phyloP scores from a whole-genome alignment of 2,113 vertebrate genomes.

The Microtus ochrogaster region DNA sequence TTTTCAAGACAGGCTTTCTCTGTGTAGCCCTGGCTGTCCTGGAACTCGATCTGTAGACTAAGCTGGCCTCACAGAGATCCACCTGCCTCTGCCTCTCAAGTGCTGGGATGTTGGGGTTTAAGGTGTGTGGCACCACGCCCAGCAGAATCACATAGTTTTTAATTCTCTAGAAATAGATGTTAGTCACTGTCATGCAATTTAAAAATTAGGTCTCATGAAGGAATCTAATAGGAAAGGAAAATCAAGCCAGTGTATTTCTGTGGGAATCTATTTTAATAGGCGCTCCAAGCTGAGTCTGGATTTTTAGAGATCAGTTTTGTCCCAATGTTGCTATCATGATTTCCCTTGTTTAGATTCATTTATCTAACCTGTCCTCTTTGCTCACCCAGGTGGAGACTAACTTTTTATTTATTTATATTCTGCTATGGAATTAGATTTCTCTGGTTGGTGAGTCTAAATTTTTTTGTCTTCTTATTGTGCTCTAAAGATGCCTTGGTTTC shows the following conservation, averaged over 20 bases:
- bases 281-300: background rate
- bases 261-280: slow-evolving; percentile 44
- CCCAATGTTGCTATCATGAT: background rate
- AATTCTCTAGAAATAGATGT: slow-evolving; percentile 29
- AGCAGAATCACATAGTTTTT: background rate
- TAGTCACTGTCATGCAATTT: background rate
- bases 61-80: background rate
- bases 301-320: slow-evolving; percentile 45
- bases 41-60: background rate
- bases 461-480: slow-evolving; percentile 30
- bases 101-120: background rate
- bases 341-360: slow-evolving; percentile 2
- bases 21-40: background rate
- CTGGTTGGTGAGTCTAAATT: slow-evolving; percentile 93
- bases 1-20: background rate
- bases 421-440: slow-evolving; percentile 94
- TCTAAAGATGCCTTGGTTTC: slow-evolving; percentile 17
- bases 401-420: slow-evolving; percentile 96
- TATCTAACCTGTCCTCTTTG: slow-evolving; percentile 72
- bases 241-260: background rate
- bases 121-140: background rate
- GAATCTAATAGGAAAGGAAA: slow-evolving; percentile 8
- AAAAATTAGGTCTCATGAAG: slow-evolving; percentile 4
- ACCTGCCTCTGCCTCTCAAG: background rate
- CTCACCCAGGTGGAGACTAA: slow-evolving; percentile 95